A percentile compares a stretch with the other conserved stretches of the same genome.
Conservation (phyloP, 2,797 vertebrate species). For the Molossus molossus region DNA sequence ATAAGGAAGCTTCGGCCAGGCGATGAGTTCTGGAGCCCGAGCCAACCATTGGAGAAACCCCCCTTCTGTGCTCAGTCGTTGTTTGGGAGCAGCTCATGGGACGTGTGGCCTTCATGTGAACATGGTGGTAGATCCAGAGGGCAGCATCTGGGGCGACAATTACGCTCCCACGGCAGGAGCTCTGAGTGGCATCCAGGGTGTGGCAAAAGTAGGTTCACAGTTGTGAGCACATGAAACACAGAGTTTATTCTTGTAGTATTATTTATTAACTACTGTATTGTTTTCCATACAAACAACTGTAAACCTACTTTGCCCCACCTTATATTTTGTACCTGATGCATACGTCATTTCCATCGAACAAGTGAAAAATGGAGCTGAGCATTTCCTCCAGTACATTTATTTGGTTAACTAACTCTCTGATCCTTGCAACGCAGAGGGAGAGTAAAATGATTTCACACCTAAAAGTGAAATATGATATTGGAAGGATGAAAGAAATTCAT, state of each 20-base stretch:
- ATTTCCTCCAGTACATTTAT: background rate
- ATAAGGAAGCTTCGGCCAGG: background rate
- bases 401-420: background rate
- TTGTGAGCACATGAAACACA: background rate
- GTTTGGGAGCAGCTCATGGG: background rate
- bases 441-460: background rate
- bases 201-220: background rate
- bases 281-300: background rate
- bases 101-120: background rate
- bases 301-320: background rate
- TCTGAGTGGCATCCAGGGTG: background rate
- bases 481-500: background rate
- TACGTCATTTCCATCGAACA: background rate
- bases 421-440: background rate
- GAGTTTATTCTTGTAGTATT: background rate
- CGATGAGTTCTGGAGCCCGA: background rate
- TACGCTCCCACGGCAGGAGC: background rate
- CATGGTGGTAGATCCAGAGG: background rate
- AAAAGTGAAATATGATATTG: background rate
- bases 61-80: background rate
- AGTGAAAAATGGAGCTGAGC: accelerated
- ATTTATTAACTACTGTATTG: background rate
- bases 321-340: too few relatives aligned
- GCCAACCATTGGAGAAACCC: accelerated
- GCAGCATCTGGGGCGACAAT: background rate